Evolutionary conservation across 2,113 vertebrate species (phyloP).

Genomic region (Lynx canadensis): DNA sequence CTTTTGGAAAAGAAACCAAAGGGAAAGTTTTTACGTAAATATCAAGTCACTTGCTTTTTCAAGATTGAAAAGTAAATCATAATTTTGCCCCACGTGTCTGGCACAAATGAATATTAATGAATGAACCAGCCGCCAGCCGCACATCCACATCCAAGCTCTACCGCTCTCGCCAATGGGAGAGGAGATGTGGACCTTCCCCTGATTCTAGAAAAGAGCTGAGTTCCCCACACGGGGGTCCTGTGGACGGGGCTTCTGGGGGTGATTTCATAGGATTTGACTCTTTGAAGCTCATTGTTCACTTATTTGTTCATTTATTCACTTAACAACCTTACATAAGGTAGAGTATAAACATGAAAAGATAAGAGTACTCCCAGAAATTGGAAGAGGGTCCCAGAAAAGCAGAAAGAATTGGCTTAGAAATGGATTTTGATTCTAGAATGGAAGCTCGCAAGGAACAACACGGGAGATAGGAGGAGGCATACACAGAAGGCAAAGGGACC

Average conservation of each 20-base stretch:
- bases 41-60: background rate
- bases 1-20: background rate
- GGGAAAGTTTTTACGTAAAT: background rate
- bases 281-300: no score
- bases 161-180: rapidly evolving
- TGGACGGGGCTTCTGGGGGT: background rate
- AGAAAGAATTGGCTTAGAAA: background rate
- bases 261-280: background rate
- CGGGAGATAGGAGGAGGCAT: rapidly evolving
- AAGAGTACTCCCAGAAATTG: rapidly evolving
- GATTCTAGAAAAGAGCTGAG: background rate
- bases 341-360: background rate
- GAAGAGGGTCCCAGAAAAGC: background rate
- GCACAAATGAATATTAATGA: background rate
- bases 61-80: background rate
- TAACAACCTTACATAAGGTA: rapidly evolving
- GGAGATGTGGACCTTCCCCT: no score
- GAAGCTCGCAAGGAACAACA: background rate
- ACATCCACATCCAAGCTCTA: rapidly evolving
- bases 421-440: background rate
- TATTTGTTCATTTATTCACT: background rate
- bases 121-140: background rate
- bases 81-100: rapidly evolving
- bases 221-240: background rate
- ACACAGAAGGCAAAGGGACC: rapidly evolving